A percentile compares a stretch with the other conserved stretches of the same genome.
phyloP scores from a whole-genome alignment of 2,888 invertebrate species.

The Frankliniella fusca region DNA sequence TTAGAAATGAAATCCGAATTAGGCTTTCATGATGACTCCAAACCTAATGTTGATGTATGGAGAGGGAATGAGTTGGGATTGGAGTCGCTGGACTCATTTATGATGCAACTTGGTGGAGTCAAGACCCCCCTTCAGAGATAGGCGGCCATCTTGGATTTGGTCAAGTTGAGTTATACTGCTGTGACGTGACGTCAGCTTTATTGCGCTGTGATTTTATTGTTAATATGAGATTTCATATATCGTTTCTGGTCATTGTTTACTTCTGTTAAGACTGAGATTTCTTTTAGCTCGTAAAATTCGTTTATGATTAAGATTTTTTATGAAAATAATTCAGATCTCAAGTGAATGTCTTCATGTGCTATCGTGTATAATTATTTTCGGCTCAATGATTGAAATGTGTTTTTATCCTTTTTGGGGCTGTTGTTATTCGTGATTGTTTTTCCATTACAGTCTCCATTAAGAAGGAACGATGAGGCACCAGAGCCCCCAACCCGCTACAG shows the following conservation, averaged over 20 bases:
- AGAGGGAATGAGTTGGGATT: neutral
- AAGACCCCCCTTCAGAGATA: neutral
- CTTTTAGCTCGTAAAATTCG: no score
- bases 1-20: conserved; percentile 44
- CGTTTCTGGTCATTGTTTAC: neutral
- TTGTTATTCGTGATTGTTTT: conserved; percentile 21
- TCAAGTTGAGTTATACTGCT: neutral
- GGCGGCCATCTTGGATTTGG: neutral
- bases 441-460: conserved; percentile 21
- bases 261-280: neutral
- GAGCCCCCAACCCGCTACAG: conserved; percentile 2
- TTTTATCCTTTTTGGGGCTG: neutral
- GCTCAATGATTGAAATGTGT: neutral
- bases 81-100: neutral
- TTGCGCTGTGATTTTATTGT: neutral
- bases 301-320: neutral
- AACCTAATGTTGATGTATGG: neutral
- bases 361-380: neutral
- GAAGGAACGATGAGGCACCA: conserved; percentile 19
- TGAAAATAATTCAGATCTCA: neutral
- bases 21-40: neutral
- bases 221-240: neutral
- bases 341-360: conserved; percentile 11
- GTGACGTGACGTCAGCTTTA: neutral
- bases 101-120: neutral